Percentiles rank a stretch among this genome's conserved stretches.
Conservation (phyloP, 2,797 vertebrate species). For the Graptemys geographica region DNA sequence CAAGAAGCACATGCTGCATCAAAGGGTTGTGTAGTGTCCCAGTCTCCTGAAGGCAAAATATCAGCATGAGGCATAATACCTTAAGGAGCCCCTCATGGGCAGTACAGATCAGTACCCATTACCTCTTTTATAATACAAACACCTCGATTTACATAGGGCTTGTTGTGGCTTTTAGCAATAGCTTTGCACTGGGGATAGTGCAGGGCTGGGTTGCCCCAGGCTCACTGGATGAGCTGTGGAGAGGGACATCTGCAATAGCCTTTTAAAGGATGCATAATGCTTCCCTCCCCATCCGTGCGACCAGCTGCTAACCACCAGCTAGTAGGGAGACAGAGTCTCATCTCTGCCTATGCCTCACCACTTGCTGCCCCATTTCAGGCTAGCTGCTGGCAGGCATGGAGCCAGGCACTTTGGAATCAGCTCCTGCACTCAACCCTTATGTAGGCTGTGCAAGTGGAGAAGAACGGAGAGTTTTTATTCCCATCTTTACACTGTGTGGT, state of each 20-base stretch:
- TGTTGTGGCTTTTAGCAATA: not conserved
- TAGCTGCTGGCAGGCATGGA: not conserved
- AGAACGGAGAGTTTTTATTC: not conserved
- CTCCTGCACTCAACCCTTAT: not conserved
- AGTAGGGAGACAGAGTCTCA: not conserved
- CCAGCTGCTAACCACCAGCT: not conserved
- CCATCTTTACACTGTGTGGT: not conserved
- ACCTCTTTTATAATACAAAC: not conserved
- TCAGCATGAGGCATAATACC: not conserved
- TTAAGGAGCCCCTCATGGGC: rapidly evolving
- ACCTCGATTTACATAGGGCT: not conserved
- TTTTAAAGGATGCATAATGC: not conserved
- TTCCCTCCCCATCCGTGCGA: not conserved
- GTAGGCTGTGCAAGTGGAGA: not conserved
- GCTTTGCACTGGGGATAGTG: not conserved
- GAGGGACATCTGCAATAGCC: not conserved
- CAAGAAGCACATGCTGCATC: rapidly evolving
- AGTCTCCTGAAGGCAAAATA: not conserved
- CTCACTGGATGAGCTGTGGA: not conserved
- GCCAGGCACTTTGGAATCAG: not conserved
- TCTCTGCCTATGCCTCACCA: not conserved
- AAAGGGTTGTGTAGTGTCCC: not conserved
- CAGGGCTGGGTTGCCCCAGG: not conserved
- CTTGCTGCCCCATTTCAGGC: not conserved
- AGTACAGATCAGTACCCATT: not conserved